Percentiles rank a stretch among this genome's conserved stretches.
Conservation (phyloP, 2,888 invertebrate genomes). For the Atrina japonica region DNA sequence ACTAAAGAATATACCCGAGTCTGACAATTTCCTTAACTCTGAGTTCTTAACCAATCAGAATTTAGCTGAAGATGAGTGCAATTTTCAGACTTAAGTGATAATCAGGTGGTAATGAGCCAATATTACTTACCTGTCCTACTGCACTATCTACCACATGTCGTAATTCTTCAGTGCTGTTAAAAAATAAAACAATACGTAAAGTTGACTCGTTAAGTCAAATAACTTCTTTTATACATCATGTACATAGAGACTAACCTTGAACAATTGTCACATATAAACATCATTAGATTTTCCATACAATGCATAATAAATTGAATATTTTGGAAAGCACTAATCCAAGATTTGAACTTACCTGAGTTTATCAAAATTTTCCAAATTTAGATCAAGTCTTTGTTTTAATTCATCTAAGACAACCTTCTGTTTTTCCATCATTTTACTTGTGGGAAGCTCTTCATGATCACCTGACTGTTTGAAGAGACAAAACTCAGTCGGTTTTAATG, state of each 20-base stretch:
- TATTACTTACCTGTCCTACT: constrained; percentile 74
- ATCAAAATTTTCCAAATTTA: constrained; percentile 79
- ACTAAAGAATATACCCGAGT: not conserved
- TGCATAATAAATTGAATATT: no score
- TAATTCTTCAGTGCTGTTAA: constrained; percentile 77
- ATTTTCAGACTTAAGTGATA: not conserved
- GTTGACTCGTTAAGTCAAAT: no score
- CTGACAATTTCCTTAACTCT: not conserved
- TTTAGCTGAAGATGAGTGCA: not conserved
- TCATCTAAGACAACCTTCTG: constrained; percentile 91
- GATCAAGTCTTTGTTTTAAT: constrained; percentile 78
- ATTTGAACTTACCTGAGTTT: constrained; percentile 62
- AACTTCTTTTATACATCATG: no score
- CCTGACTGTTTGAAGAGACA: constrained; percentile 86
- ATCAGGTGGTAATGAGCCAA: not conserved
- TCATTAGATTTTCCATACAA: no score
- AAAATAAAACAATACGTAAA: constrained; percentile 18
- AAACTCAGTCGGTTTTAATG: no score
- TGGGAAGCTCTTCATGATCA: constrained; percentile 86
- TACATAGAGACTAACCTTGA: no score
- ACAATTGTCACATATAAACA: no score
- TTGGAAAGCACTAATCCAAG: not conserved
- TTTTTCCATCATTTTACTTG: constrained; percentile 88
- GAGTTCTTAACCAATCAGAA: not conserved
- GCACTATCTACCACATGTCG: constrained; percentile 79